These are phyloP conservation scores for Scaptomyza cyrtandrae DNA, from an alignment of 2,888 invertebrate species.

Conservation along the genomic window DNA sequence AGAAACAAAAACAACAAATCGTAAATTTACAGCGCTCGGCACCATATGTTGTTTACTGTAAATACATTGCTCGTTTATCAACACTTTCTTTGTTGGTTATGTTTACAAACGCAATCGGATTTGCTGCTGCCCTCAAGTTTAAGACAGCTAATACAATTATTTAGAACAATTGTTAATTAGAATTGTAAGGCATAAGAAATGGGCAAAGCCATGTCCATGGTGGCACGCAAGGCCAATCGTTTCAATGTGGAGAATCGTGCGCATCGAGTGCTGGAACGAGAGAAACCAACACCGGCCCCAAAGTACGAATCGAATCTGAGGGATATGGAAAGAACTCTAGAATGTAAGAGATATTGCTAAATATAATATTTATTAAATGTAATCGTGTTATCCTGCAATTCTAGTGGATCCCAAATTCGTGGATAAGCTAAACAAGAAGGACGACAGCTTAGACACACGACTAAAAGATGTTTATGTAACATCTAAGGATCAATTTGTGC, in stretches of 20 bases:
- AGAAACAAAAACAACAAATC: background rate
- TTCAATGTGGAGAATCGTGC: slow-evolving; percentile 92
- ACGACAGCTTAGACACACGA: slow-evolving; percentile 87
- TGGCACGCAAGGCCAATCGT: slow-evolving; percentile 87
- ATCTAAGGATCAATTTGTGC: slow-evolving; percentile 87
- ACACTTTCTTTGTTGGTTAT: slow-evolving; percentile 66
- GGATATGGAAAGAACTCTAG: slow-evolving; percentile 88
- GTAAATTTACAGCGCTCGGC: background rate
- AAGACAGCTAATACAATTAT: background rate
- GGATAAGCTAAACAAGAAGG: slow-evolving; percentile 87
- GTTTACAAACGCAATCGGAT: slow-evolving; percentile 52
- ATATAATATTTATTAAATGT: background rate
- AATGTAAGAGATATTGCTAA: slow-evolving; percentile 79
- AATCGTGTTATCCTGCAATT: background rate
- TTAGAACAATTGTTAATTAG: slow-evolving; percentile 45
- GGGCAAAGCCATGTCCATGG: slow-evolving; percentile 88
- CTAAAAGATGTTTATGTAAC: slow-evolving; percentile 91
- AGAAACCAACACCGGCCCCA: slow-evolving; percentile 89
- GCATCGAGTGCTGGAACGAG: slow-evolving; percentile 89
- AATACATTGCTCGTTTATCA: slow-evolving; percentile 23
- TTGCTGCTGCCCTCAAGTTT: slow-evolving; percentile 11
- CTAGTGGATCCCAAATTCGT: slow-evolving; percentile 87
- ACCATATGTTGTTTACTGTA: background rate
- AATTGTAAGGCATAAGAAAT: slow-evolving; percentile 82
- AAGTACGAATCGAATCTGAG: slow-evolving; percentile 87